Base-by-base conservation (phyloP, 2,888 invertebrate genomes). In the Netelia melanura region DNA sequence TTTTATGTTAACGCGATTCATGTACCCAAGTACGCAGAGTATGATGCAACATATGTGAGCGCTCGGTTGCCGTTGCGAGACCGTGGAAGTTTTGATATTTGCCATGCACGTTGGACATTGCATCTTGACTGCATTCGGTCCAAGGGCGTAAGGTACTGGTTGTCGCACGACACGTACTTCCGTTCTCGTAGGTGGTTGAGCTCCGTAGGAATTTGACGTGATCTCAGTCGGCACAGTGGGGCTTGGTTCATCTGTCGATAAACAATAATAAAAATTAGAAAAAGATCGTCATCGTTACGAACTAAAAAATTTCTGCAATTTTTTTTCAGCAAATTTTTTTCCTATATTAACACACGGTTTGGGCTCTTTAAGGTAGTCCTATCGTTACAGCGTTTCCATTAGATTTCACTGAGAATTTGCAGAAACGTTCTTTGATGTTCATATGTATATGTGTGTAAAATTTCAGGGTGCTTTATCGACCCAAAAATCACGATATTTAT, bases 51-150 rank as follows among this genome's bases (percentile, higher is more conserved):
- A 93, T 30, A 94, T 88, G 85, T 94, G 94, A 62, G 94, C 94
- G 85, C 93, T 92, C 0, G 94, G 91, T 67, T 94, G 94, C 82
- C 94, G 94, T 86, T 94, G 93, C 10, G 94, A 92, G 68, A 93
- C 92, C 14, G 94, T 94, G n/a, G 93, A 92, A 1, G 94, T 94
- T 87, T 94, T 94, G 52, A 95, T 93, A 71, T 94, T 92, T n/a
- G 93, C 91, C 70, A 91, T 93, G 87, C 95, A 95, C 6, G 92
- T 92, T 1, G 94, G 94, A 83, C 95, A 95, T 0, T 92, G 90
- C 91, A 94, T 93, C 88, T 93, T 93, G 14, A 91, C 89, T 3
- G 94, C 89, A 78, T 91, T 91, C 43, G 93, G 93, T 1, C 92
- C 92, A 30, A 94, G 82, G 1, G 90, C 79, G 64, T 90, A 90